Percentiles rank a stretch among this genome's conserved stretches.
phyloP scores from a whole-genome alignment of 2,888 invertebrate species.

The Drosophila anceps region DNA sequence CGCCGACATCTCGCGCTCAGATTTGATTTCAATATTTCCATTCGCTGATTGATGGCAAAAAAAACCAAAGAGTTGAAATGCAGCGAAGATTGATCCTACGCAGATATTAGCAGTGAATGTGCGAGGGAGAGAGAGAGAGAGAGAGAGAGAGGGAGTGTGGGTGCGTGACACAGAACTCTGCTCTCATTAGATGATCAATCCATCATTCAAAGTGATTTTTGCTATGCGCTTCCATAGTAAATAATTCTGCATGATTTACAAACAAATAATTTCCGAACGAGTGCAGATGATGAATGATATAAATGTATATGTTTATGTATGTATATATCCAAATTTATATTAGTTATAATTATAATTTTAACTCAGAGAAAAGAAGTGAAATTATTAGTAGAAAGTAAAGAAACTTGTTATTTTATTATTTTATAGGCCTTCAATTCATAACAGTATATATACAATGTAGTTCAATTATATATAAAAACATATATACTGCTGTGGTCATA shows the following conservation, averaged over 20 bases:
- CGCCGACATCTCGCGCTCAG: slow-evolving; percentile 67
- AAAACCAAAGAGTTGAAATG: slow-evolving; percentile 51
- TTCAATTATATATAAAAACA: too few relatives aligned
- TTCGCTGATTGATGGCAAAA: slow-evolving; percentile 51
- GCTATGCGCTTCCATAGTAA: neutral
- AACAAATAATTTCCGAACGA: neutral
- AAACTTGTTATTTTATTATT: too few relatives aligned
- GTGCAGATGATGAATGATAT: neutral
- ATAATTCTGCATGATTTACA: neutral
- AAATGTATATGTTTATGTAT: neutral
- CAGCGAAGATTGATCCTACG: slow-evolving; percentile 54
- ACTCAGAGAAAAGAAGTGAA: too few relatives aligned
- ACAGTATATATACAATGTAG: too few relatives aligned
- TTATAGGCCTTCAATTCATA: too few relatives aligned
- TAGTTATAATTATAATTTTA: too few relatives aligned
- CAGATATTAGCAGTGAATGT: slow-evolving; percentile 9
- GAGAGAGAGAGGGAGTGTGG: neutral
- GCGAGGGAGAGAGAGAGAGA: neutral
- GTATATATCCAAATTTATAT: neutral
- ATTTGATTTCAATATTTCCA: slow-evolving; percentile 75
- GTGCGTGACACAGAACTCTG: slow-evolving; percentile 11
- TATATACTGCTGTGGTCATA: too few relatives aligned
- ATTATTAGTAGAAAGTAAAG: too few relatives aligned
- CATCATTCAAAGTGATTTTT: slow-evolving; percentile 28
- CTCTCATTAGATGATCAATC: slow-evolving; percentile 36